Conservation (phyloP, 2,888 invertebrate species). For the Venusia cambrica region DNA sequence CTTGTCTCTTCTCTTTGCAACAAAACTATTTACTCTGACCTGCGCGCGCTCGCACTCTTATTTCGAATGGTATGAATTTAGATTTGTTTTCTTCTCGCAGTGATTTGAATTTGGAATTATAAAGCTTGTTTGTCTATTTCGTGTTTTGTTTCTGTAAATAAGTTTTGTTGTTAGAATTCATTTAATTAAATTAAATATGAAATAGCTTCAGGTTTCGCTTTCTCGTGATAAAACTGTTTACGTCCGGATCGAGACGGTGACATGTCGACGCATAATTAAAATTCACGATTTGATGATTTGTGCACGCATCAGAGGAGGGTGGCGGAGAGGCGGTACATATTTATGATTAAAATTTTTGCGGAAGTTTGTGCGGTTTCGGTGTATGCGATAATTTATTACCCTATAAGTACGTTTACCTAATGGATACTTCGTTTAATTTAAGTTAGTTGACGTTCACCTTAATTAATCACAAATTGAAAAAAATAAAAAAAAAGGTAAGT, state of each 20-base stretch:
- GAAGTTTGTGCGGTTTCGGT: slow-evolving; percentile 28
- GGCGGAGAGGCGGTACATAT: slow-evolving; percentile 32
- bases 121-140: slow-evolving; percentile 48
- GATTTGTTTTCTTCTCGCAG: slow-evolving; percentile 24
- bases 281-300: slow-evolving; percentile 33
- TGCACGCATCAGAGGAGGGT: slow-evolving; percentile 40
- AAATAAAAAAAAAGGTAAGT: no score
- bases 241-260: slow-evolving; percentile 40
- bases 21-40: slow-evolving; percentile 31
- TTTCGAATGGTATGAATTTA: slow-evolving; percentile 23
- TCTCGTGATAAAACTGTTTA: slow-evolving; percentile 1
- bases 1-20: slow-evolving; percentile 46
- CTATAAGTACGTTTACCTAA: no score
- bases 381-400: slow-evolving; percentile 19
- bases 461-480: no score
- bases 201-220: no score
- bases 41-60: slow-evolving; percentile 30
- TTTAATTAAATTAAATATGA: slow-evolving; percentile 8
- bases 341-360: slow-evolving; percentile 29
- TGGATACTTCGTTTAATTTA: no score
- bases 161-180: slow-evolving; percentile 27
- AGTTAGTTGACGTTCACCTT: no score
- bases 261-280: slow-evolving; percentile 33
- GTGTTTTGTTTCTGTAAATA: slow-evolving; percentile 48
- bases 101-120: slow-evolving; percentile 33